Base-by-base conservation (phyloP, 2,888 invertebrate genomes). In the Scrobipalpa costella region DNA sequence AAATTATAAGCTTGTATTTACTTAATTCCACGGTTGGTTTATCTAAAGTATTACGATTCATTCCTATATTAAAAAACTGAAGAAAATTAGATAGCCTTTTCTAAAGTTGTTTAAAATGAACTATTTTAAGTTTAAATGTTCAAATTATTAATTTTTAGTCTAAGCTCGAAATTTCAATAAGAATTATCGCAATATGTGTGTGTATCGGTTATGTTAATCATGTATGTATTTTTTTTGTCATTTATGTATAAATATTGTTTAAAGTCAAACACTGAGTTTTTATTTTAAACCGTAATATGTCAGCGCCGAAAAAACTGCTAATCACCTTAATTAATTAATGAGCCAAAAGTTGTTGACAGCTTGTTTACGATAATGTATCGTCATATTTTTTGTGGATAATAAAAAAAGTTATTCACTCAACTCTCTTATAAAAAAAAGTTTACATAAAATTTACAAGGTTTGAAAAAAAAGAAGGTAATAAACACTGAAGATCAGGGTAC, bases 211-310 rank as follows among this genome's bases (percentile, higher is more conserved):
- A 72, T 81, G 73, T 84, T 55, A 85, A 83, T 84, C 83, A 83
- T 81, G 76, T 85, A 85, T 85, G 80, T 86, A 84, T 86, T 81
- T 74, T 74, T 81, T 82, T 79, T 63, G 63, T 64, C 73, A 75
- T 75, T 77, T 77, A 78, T 78, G 76, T 78, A 80, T 76, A 77
- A 76, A 81, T 73, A 78, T 73, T 77, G 74, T 67, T 78, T 67
- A 77, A 74, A 76, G 71, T 71, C 66, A 70, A 57, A 62, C 34
- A 50, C 60, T 66, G 64, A 61, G 60, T 64, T 65, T 66, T 68
- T 72, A 73, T 68, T 64, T 65, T 69, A 44, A 44, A 33, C 7
- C n/a, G 7, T 34, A 27, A 55, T 7, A 7, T 27, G 11, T 59
- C 15, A 5, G 13, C 15, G 60, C 44, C 49, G n/a, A n/a, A 60